Evolutionary conservation across 2,113 vertebrate species (phyloP).

Genomic region (Onychorhynchus coronatus): DNA sequence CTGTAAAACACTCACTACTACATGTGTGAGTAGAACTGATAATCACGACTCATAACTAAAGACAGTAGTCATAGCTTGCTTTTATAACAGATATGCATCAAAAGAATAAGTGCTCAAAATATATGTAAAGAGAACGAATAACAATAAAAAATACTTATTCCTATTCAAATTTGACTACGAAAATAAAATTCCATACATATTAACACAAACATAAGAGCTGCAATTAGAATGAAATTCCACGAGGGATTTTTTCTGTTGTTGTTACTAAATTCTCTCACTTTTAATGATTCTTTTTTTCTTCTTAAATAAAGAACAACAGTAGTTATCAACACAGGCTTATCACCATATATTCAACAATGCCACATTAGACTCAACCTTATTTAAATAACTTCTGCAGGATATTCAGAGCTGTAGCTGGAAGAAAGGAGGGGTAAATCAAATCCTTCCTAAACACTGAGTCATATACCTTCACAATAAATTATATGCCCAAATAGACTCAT

Average conservation of each 20-base stretch:
- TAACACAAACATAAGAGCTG: background rate
- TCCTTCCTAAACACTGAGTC: conserved; percentile 36
- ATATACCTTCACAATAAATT: background rate
- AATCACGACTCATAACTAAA: background rate
- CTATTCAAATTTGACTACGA: background rate
- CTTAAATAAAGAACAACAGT: background rate
- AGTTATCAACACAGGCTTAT: background rate
- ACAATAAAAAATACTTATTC: background rate
- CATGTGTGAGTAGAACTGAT: background rate
- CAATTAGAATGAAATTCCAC: background rate
- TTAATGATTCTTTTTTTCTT: background rate
- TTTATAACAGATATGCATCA: background rate
- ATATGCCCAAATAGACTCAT: conserved; percentile 2
- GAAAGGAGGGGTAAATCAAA: background rate
- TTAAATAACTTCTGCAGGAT: background rate
- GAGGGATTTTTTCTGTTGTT: background rate
- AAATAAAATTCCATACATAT: background rate
- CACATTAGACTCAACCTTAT: background rate
- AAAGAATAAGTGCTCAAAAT: background rate
- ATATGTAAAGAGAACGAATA: background rate
- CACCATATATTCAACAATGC: background rate
- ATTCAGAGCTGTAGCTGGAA: background rate
- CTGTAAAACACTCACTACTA: background rate
- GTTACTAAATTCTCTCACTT: background rate
- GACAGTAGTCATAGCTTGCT: background rate